Conservation (phyloP, 2,888 invertebrate genomes). For the Tenthredo amoena region DNA sequence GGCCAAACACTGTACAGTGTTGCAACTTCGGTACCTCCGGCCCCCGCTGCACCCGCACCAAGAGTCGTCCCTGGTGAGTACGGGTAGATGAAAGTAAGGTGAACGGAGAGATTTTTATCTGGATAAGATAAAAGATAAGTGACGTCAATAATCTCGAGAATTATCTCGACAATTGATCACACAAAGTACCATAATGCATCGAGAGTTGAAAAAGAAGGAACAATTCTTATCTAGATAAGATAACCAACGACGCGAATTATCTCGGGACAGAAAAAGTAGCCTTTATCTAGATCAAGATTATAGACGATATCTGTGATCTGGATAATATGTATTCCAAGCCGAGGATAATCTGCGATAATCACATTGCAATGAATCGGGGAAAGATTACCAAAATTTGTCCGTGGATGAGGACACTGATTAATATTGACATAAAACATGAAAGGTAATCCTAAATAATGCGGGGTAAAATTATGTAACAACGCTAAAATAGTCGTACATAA, state of each 20-base stretch:
- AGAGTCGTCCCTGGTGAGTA: slow-evolving; percentile 70
- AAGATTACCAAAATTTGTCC: background rate
- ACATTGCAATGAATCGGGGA: background rate
- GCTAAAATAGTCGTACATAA: no score
- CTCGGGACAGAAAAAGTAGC: background rate
- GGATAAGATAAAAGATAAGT: background rate
- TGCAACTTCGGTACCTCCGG: slow-evolving; percentile 74
- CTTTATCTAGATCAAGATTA: background rate
- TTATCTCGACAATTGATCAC: background rate
- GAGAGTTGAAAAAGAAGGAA: background rate
- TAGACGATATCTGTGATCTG: background rate
- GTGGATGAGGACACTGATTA: background rate
- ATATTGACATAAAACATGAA: background rate
- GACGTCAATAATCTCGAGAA: background rate
- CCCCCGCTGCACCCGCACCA: slow-evolving; percentile 70
- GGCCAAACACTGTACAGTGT: slow-evolving; percentile 77
- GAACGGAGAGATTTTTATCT: background rate
- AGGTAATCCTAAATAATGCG: background rate
- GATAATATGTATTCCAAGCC: background rate
- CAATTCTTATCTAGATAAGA: background rate
- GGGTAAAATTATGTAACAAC: background rate
- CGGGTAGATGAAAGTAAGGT: background rate
- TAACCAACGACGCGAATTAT: background rate
- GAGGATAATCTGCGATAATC: background rate
- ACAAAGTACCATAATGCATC: background rate